Conservation (phyloP, 2,113 vertebrate species). For the Pipra filicauda region DNA sequence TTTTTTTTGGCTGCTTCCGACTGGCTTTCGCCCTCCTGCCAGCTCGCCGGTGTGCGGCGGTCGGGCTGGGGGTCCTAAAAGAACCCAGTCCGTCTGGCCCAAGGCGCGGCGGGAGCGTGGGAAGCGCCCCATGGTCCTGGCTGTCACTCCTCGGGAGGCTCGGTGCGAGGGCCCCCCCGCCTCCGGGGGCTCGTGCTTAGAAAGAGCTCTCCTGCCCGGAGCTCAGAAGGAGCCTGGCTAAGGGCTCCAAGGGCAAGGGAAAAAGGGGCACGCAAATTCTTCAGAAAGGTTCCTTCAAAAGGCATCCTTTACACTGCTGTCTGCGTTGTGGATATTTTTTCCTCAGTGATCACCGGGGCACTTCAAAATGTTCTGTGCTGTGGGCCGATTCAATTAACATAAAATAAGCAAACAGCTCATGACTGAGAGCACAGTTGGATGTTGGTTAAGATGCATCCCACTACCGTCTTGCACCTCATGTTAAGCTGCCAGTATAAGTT, state of each 20-base stretch:
- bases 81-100: fast-evolving
- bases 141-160: background rate
- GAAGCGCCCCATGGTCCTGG: background rate
- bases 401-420: background rate
- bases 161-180: fast-evolving
- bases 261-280: fast-evolving
- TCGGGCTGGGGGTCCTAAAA: background rate
- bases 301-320: fast-evolving
- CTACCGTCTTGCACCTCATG: fast-evolving
- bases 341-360: fast-evolving
- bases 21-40: background rate
- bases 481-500: background rate
- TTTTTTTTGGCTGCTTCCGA: background rate
- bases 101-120: background rate
- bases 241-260: fast-evolving
- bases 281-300: background rate
- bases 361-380: fast-evolving
- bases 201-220: fast-evolving
- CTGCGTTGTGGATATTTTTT: background rate
- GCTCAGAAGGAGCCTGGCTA: background rate
- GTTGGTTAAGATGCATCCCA: background rate
- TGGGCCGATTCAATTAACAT: background rate
- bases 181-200: too few relatives aligned
- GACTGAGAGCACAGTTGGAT: too few relatives aligned
- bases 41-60: background rate